Evolutionary conservation across 2,888 invertebrate genomes (phyloP).

Genomic region (Dicycla oo): DNA sequence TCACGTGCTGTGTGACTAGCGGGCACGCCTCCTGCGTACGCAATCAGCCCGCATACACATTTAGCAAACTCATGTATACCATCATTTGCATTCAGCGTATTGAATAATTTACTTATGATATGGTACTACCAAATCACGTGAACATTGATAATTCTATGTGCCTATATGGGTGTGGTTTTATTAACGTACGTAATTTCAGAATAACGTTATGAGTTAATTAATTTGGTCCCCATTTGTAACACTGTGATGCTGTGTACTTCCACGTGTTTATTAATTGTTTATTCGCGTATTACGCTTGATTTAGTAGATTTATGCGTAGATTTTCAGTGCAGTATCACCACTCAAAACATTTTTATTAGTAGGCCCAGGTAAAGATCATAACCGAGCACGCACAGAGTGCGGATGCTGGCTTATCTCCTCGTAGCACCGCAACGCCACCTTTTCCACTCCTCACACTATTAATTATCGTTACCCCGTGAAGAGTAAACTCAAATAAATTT

Average conservation of each 20-base stretch:
- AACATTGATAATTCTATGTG: slow-evolving; percentile 34
- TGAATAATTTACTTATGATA: slow-evolving; percentile 57
- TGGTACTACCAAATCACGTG: slow-evolving; percentile 24
- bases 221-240: neutral
- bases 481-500: slow-evolving; percentile 55
- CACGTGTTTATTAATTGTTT: neutral
- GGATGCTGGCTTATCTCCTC: slow-evolving; percentile 34
- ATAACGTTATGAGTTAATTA: slow-evolving; percentile 24
- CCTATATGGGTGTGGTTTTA: slow-evolving; percentile 18
- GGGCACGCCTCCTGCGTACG: slow-evolving; percentile 67
- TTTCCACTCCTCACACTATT: slow-evolving; percentile 39
- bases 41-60: slow-evolving; percentile 67
- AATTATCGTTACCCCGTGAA: slow-evolving; percentile 38
- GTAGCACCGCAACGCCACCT: slow-evolving; percentile 12
- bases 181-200: slow-evolving; percentile 8
- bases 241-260: neutral
- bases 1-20: slow-evolving; percentile 55
- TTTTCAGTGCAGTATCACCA: slow-evolving; percentile 15
- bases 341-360: slow-evolving; percentile 32
- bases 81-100: slow-evolving; percentile 57
- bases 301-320: neutral
- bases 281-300: slow-evolving; percentile 1
- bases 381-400: slow-evolving; percentile 25
- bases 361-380: slow-evolving; percentile 30
- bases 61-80: slow-evolving; percentile 69